Base-by-base conservation (phyloP, 2,888 invertebrate genomes). In the Microchrysa polita region DNA sequence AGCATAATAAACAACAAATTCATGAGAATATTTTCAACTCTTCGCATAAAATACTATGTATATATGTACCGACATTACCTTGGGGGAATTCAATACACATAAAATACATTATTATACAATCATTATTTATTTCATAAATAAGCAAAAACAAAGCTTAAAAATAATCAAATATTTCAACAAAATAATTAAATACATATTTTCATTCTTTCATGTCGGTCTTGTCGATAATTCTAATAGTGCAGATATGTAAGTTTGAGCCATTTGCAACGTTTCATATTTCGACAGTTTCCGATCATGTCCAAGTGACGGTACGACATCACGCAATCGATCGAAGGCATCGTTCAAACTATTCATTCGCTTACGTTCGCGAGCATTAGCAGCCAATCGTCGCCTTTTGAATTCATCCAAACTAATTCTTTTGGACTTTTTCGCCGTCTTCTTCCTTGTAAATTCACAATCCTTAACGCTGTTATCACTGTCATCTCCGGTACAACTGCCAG, bases 181-280 rank as follows among this genome's bases (percentile, higher is more conserved):
- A 48, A 7, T 48, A 7, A 2, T 27, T 23, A 27, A 59, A 59
- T 14, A 16, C 5, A 57, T 20, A 20, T 57, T 12, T 20, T 60
- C 18, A 40, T 40, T 40, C n/a, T n/a, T 18, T 63, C 12, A 63
- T 7, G 2, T 23, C 22, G 69, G 40, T 63, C 80, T 77, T 75
- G 79, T 80, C 72, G 91, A 83, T 18, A 91, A 83, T 79, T 92
- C 91, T 78, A 89, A 87, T 20, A 92, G 83, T 1, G 91, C 91
- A 0, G 88, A 84, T 73, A 92, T 92, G 80, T 92, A 92, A 1
- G 90, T 91, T 81, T 92, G 92, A 0, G 92, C 92, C 92, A 92
- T 92, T 83, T 92, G 92, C 55, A 92, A 83, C 48, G 92, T 92
- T 83, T 92, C 92, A 80, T 90, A 92, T 82, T 92, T 92, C 75